A percentile compares a stretch with the other conserved stretches of the same genome.
phyloP scores from a whole-genome alignment of 2,888 invertebrate species.

The Tryphoninae sp. region DNA sequence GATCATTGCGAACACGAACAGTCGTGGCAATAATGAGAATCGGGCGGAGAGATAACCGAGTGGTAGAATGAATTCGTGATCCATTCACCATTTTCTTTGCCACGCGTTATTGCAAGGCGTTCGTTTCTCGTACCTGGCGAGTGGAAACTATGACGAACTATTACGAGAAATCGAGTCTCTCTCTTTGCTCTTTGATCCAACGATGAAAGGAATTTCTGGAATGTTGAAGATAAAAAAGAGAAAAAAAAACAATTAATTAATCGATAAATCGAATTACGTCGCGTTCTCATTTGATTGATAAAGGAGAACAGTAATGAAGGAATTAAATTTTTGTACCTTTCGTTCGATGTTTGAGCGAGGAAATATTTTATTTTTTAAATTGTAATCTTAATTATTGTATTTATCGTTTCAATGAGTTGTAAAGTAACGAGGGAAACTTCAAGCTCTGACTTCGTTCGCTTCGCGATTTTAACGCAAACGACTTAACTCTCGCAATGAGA shows the following conservation, averaged over 20 bases:
- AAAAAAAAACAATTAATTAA: not conserved
- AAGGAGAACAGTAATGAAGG: not conserved
- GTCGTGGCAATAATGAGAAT: conserved; percentile 46
- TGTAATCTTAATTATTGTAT: conserved; percentile 8
- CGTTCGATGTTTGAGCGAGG: not conserved
- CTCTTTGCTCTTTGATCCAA: not conserved
- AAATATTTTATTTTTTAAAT: not conserved
- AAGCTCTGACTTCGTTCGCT: conserved; percentile 19
- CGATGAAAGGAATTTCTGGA: conserved; percentile 12
- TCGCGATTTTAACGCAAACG: conserved; percentile 12
- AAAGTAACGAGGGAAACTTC: conserved; percentile 29
- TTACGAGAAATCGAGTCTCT: conserved; percentile 19
- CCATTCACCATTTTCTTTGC: conserved; percentile 47
- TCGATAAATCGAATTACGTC: not conserved
- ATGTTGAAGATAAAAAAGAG: not conserved
- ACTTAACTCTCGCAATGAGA: conserved; percentile 2
- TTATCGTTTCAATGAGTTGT: conserved; percentile 1
- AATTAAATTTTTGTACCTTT: not conserved
- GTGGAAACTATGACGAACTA: conserved; percentile 12
- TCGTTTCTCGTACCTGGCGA: not conserved
- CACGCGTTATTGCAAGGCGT: not conserved
- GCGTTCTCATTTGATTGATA: too few species aligned
- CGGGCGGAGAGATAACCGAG: conserved; percentile 15
- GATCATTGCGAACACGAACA: conserved; percentile 13
- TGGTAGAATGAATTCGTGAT: conserved; percentile 42